A percentile compares a stretch with the other conserved stretches of the same genome.
phyloP scores from a whole-genome alignment of 2,113 vertebrate genomes.

The Pachyramphus minor region DNA sequence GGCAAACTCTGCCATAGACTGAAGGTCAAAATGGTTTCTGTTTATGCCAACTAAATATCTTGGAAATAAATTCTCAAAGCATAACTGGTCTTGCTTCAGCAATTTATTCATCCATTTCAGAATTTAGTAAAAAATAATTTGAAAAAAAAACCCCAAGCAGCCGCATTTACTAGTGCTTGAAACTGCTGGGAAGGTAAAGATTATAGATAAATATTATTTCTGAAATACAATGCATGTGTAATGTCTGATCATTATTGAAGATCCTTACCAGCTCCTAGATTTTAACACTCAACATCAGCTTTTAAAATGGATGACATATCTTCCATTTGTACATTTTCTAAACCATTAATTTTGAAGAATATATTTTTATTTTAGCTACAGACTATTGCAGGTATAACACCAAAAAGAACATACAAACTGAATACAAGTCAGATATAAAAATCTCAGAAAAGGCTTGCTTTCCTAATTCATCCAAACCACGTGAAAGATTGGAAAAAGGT shows the following conservation, averaged over 20 bases:
- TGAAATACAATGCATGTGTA: background rate
- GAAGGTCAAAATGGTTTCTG: conserved; percentile 28
- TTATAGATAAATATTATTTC: background rate
- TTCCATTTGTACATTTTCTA: background rate
- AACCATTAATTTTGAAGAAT: background rate
- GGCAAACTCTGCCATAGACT: background rate
- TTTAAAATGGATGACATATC: background rate
- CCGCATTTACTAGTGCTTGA: background rate
- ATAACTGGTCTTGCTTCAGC: background rate
- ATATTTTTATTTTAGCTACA: background rate
- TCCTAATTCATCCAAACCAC: background rate
- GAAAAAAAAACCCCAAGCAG: background rate
- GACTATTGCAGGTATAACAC: background rate
- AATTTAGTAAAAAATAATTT: background rate
- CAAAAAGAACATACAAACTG: background rate
- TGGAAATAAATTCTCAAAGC: background rate
- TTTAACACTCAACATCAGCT: background rate
- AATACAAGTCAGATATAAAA: background rate
- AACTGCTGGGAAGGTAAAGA: background rate
- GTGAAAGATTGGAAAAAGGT: background rate
- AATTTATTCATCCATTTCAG: background rate
- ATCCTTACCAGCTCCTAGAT: background rate
- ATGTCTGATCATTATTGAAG: background rate
- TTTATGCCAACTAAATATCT: background rate
- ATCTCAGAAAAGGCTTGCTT: background rate